A percentile compares a stretch with the other conserved stretches of the same genome.
phyloP scores from a whole-genome alignment of 2,888 invertebrate species.

The Oscheius onirici region DNA sequence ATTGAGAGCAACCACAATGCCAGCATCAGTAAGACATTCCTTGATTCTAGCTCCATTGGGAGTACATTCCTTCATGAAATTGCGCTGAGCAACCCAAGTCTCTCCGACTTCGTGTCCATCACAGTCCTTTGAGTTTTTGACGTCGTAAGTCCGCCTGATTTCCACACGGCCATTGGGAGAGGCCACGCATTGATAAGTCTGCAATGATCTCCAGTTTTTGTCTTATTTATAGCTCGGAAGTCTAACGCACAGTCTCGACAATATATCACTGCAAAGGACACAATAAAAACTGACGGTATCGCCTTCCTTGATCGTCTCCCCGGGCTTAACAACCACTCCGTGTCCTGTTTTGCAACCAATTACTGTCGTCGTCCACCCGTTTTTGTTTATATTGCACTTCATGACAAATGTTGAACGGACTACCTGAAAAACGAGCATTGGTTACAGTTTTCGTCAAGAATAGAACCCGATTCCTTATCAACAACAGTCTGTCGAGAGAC shows the following conservation, averaged over 20 bases:
- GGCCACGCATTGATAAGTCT: constrained; percentile 55
- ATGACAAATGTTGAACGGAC: constrained; percentile 57
- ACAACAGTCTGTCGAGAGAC: neutral
- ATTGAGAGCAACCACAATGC: constrained; percentile 49
- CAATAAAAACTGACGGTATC: constrained; percentile 43
- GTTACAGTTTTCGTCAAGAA: neutral
- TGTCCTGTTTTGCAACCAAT: constrained; percentile 50
- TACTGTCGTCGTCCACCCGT: constrained; percentile 51
- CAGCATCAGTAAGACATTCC: constrained; percentile 56
- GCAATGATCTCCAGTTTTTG: constrained; percentile 10
- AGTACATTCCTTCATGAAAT: constrained; percentile 54
- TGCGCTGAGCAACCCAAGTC: constrained; percentile 51
- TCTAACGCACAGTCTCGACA: neutral
- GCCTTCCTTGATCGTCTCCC: constrained; percentile 50
- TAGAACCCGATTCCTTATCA: constrained; percentile 1
- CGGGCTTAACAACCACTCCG: constrained; percentile 50
- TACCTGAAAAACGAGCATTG: constrained; percentile 36
- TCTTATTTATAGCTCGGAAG: neutral
- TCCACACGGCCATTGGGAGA: constrained; percentile 49
- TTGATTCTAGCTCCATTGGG: constrained; percentile 45
- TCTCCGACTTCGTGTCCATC: constrained; percentile 49
- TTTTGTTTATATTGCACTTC: constrained; percentile 50
- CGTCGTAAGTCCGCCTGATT: constrained; percentile 49
- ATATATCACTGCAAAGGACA: neutral
- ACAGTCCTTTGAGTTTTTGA: constrained; percentile 46